A percentile compares a stretch with the other conserved stretches of the same genome.
Evolutionary conservation across 2,113 vertebrate species (phyloP).

Genomic region (Microtus montanus): DNA sequence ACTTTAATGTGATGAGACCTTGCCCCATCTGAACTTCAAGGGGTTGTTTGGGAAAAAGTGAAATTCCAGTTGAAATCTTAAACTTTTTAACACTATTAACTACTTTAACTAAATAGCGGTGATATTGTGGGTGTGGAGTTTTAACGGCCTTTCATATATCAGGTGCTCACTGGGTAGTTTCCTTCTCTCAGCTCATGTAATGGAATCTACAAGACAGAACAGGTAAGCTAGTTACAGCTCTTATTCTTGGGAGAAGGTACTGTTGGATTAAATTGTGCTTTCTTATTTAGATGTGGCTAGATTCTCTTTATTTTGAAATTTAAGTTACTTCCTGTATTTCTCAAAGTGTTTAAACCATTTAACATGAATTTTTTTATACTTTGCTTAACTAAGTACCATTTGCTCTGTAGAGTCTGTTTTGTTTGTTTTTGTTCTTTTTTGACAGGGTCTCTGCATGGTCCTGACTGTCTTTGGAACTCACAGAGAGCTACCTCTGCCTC

Average conservation of each 20-base stretch:
- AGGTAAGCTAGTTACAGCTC: not conserved
- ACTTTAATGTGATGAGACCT: not conserved
- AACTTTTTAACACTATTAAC: not conserved
- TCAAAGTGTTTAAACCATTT: conserved; percentile 10
- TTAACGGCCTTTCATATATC: not conserved
- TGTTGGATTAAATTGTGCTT: not conserved
- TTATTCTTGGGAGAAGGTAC: not conserved
- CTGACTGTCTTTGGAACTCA: not conserved
- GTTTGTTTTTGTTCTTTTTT: not conserved
- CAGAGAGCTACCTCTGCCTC: too few relatives aligned
- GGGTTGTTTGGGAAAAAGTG: not conserved
- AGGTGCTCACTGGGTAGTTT: not conserved
- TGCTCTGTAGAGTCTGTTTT: not conserved
- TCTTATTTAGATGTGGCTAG: not conserved
- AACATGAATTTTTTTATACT: conserved; percentile 38
- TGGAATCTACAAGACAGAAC: not conserved
- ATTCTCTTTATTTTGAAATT: not conserved
- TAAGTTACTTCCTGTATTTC: not conserved
- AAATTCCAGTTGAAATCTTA: not conserved
- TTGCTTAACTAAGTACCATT: not conserved
- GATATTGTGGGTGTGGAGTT: not conserved
- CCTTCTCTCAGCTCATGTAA: not conserved
- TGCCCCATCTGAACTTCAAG: not conserved
- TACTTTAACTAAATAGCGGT: not conserved
- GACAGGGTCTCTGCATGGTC: not conserved